Evolutionary conservation across 2,113 vertebrate species (phyloP).

Genomic region (Cyanistes caeruleus): DNA sequence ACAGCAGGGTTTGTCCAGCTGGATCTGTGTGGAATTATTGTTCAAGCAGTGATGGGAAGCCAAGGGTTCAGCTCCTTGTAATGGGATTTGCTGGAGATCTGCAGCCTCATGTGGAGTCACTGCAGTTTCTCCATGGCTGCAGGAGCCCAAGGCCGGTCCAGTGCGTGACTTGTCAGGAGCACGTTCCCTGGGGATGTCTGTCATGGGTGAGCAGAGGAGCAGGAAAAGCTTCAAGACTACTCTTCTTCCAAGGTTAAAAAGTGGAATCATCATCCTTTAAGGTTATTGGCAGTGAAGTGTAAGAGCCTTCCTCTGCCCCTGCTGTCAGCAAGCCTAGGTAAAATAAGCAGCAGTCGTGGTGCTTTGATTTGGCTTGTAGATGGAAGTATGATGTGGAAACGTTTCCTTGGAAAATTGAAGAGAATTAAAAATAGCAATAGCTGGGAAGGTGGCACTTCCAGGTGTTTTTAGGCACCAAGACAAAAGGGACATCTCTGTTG

Average conservation of each 20-base stretch:
- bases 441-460: background rate
- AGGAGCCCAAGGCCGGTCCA: background rate
- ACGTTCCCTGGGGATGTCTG: background rate
- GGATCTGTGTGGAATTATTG: background rate
- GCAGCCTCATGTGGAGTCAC: background rate
- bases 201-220: background rate
- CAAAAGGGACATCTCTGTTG: background rate
- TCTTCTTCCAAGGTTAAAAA: background rate
- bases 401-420: background rate
- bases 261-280: background rate
- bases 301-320: background rate
- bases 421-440: background rate
- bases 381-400: background rate
- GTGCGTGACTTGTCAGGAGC: background rate
- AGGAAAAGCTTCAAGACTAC: background rate
- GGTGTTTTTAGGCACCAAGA: background rate
- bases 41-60: background rate
- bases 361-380: background rate
- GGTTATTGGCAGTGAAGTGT: background rate
- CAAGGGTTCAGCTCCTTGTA: rapidly evolving
- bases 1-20: background rate
- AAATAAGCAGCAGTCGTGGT: background rate
- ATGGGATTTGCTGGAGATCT: background rate
- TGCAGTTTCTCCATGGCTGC: background rate
- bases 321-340: background rate